These are phyloP conservation scores for Enteromius viviparus DNA, from an alignment of 2,797 vertebrate genomes.

Conservation along the genomic window DNA sequence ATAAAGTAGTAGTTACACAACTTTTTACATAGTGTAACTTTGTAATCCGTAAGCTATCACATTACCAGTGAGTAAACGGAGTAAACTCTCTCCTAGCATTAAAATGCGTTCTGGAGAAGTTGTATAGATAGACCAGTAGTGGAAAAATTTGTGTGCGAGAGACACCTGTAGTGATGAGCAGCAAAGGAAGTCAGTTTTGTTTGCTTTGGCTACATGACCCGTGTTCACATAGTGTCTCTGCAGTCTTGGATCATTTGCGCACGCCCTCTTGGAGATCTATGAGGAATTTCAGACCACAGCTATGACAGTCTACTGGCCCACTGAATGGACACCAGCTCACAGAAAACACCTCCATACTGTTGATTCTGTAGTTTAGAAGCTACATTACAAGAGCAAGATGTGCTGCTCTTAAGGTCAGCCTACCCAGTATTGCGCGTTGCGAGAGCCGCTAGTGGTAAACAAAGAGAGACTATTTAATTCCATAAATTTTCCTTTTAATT, in stretches of 20 bases:
- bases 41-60: too few species aligned
- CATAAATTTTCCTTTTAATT: constrained; percentile 71
- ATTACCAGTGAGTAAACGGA: too few species aligned
- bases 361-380: background rate
- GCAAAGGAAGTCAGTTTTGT: constrained; percentile 33
- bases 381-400: constrained; percentile 14
- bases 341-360: background rate
- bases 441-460: background rate
- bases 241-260: constrained; percentile 66
- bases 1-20: background rate
- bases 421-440: background rate
- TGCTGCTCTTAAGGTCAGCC: background rate
- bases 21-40: background rate
- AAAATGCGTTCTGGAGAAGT: constrained; percentile 34
- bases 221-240: constrained; percentile 69
- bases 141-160: constrained; percentile 3
- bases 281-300: constrained; percentile 76
- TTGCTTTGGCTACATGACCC: constrained; percentile 68
- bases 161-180: constrained; percentile 37
- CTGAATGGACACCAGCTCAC: constrained; percentile 15
- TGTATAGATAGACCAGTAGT: constrained; percentile 24
- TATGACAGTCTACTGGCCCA: constrained; percentile 58
- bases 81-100: background rate
- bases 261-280: constrained; percentile 76
- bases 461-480: constrained; percentile 14